Evolutionary conservation across 2,888 invertebrate genomes (phyloP).

Genomic region (Liodrosophila aerea): DNA sequence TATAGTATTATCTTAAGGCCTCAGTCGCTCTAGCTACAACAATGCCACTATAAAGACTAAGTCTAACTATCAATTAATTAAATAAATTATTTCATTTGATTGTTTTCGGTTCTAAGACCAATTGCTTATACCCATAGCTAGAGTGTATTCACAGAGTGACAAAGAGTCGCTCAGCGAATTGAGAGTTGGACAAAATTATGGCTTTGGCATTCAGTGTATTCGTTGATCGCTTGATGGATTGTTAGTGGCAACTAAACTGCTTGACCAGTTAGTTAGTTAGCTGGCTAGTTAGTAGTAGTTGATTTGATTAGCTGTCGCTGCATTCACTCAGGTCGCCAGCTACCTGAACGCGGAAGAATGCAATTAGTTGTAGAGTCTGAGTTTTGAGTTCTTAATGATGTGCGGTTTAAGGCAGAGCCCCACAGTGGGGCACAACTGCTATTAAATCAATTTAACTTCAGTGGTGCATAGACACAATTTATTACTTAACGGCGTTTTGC

Average conservation of each 20-base stretch:
- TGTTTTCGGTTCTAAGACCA: no score
- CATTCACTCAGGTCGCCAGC: constrained; percentile 29
- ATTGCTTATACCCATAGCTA: not conserved
- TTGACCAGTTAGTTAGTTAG: constrained; percentile 26
- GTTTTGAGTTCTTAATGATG: constrained; percentile 53
- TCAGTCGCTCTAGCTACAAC: no score
- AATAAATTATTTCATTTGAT: no score
- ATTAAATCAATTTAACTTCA: constrained; percentile 51
- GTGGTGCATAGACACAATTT: constrained; percentile 45
- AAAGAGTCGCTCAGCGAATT: constrained; percentile 2
- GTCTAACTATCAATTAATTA: no score
- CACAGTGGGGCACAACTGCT: constrained; percentile 33
- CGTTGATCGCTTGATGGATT: constrained; percentile 53
- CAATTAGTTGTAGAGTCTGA: constrained; percentile 50
- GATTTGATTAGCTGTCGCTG: constrained; percentile 30
- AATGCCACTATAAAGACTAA: no score
- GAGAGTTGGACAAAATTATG: constrained; percentile 57
- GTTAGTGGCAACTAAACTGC: constrained; percentile 13
- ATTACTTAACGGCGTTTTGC: constrained; percentile 61
- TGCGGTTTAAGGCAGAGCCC: constrained; percentile 14
- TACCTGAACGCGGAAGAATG: constrained; percentile 64
- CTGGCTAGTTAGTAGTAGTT: constrained; percentile 36
- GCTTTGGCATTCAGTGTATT: constrained; percentile 64
- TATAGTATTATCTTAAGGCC: no score
- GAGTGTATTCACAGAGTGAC: constrained; percentile 7